Conservation (phyloP, 1,140 invertebrate species). For the Lysiphlebus fabarum region DNA sequence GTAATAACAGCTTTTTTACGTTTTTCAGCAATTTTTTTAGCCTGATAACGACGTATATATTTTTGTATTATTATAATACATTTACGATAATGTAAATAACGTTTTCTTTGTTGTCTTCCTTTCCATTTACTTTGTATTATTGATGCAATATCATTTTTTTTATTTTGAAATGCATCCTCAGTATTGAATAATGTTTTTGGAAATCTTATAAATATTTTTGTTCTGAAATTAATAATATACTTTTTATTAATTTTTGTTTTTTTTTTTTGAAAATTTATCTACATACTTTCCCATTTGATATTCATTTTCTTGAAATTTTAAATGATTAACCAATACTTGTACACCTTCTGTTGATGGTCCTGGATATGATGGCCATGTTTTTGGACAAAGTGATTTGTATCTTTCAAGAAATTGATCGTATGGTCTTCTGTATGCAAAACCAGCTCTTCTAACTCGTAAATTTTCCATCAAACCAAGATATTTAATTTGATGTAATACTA, state of each 20-base stretch:
- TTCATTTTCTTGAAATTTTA: constrained; percentile 70
- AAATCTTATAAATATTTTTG: constrained; percentile 89
- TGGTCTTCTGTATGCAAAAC: constrained; percentile 81
- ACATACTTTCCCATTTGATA: constrained; percentile 83
- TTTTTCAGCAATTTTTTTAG: constrained; percentile 64
- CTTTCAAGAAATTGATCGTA: constrained; percentile 82
- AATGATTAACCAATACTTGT: constrained; percentile 65
- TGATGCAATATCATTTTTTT: constrained; percentile 80
- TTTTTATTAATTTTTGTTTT: background rate
- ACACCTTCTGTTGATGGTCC: constrained; percentile 76
- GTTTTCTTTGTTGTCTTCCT: constrained; percentile 66
- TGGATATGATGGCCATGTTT: constrained; percentile 82
- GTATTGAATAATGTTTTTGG: constrained; percentile 85
- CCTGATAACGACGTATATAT: constrained; percentile 69
- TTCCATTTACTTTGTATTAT: constrained; percentile 81
- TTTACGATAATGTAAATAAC: constrained; percentile 64
- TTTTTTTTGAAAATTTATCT: constrained; percentile 9
- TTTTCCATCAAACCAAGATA: constrained; percentile 90
- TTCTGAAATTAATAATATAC: constrained; percentile 57
- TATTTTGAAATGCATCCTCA: constrained; percentile 82
- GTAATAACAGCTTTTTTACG: constrained; percentile 66
- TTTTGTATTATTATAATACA: constrained; percentile 72
- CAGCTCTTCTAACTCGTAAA: constrained; percentile 76
- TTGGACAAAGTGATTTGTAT: constrained; percentile 78
- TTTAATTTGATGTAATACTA: constrained; percentile 74